Evolutionary conservation across 2,113 vertebrate species (phyloP), one percentile per base, ranked within the genome.

Genomic region (Anoura caudifer): DNA sequence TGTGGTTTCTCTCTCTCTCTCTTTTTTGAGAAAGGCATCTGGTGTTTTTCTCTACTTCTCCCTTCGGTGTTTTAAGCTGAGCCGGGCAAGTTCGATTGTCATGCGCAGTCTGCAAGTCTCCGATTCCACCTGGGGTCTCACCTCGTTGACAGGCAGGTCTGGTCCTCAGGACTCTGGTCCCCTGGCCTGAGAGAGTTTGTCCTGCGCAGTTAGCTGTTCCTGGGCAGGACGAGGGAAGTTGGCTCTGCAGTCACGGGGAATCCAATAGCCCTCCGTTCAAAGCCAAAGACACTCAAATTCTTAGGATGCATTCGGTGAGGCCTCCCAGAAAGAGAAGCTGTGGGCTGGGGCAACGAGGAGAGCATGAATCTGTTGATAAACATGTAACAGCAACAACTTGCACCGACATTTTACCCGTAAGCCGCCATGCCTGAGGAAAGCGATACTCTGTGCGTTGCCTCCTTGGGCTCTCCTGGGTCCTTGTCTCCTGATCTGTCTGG

Each of bases 21-120:
- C 14, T 54, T 26, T 65, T 95, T 92, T 87, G n/a, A 94, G 83
- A 96, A 96, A 98, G 98, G 98, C 97, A 98, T 98, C 98, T 98
- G 97, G 7, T 94, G 96, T 96, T 97, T 97, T 94, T 96, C 90
- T 92, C 95, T 16, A 83, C 20, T 81, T 84, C 83, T 84, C 87
- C 91, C 85, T 81, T 82, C 1, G 1, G 92, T 97, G 88, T 95
- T 96, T 97, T 92, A 96, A 97, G 95, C 93, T 95, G 96, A 90
- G 93, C 98, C 72, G 92, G 95, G 94, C 98, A 98, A 93, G 80
- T 98, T 98, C 93, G 95, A 59, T 91, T 97, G 96, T 97, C 96
- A 97, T 96, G 94, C 89, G 82, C 73, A 83, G 96, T 91, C 95
- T 96, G 90, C 97, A 98, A 94, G 85, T 52, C 72, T 98, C 96